Base-by-base conservation (phyloP, 2,888 invertebrate species). In the Drosophila paramelanica region DNA sequence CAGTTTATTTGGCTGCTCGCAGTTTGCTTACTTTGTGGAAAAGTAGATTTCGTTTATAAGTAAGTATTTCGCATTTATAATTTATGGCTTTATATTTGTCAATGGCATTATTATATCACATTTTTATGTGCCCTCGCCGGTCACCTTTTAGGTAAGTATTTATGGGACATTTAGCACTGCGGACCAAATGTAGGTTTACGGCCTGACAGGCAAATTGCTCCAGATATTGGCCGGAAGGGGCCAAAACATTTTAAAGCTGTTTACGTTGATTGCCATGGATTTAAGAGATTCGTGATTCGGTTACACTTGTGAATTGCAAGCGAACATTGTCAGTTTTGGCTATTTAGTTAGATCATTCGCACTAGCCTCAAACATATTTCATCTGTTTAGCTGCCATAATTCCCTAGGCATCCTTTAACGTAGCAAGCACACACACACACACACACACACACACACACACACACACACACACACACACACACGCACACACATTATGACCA, bases 81-180 rank as follows among this genome's bases (percentile, higher is more conserved):
- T 88, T 88, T 88, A 86, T 86, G 89, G 87, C 79, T 79, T 79
- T 86, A 67, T 80, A 86, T 86, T 86, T 86, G 85, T 88, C 85
- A 86, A 83, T 86, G 88, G 85, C 75, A 86, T 86, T 86, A 84
- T 88, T 85, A 79, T 85, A 88, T 88, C 72, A 65, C 85, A 88
- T 79, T 85, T 77, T 81, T 85, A 71, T 84, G 68, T 71, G 72
- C 52, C 71, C 67, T 46, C 36, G 33, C 43, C 38, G 25, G 41
- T 55, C 61, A 56, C 69, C 70, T 71, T 67, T 59, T 71, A 67
- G 52, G 53, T 67, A 62, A 62, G 61, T 73, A 75, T 87, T 83
- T 84, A 84, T 84, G 85, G 72, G 67, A 60, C 76, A 84, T 81
- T 87, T 81, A 72, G 65, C 79, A 70, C 57, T 73, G 50, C 55